These are phyloP conservation scores for Carduelis carduelis DNA, from an alignment of 2,797 vertebrate genomes.

Conservation along the genomic window DNA sequence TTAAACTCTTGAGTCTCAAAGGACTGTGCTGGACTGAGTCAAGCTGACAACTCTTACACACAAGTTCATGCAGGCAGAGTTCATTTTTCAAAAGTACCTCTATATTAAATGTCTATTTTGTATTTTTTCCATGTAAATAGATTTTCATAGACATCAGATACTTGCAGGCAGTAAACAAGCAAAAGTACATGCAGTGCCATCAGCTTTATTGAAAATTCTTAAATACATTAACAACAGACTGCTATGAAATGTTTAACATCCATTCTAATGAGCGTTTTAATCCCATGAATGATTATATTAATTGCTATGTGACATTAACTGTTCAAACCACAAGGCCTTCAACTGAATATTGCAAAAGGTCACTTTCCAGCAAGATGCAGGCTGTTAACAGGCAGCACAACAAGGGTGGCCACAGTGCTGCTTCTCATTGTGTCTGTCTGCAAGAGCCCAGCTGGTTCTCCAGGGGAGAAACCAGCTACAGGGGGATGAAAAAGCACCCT, in stretches of 20 bases:
- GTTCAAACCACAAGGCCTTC: background rate
- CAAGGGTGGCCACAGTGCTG: background rate
- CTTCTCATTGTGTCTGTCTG: background rate
- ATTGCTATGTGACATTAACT: background rate
- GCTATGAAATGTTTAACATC: slow-evolving; percentile 7
- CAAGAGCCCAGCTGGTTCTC: background rate
- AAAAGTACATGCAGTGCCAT: background rate
- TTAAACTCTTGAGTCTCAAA: background rate
- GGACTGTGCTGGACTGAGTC: background rate
- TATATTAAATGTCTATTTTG: background rate
- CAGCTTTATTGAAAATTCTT: slow-evolving; percentile 27
- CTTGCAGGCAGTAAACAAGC: background rate
- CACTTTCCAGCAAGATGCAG: background rate
- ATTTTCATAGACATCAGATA: background rate
- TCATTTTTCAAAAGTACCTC: background rate
- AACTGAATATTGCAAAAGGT: background rate
- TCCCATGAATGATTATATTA: background rate
- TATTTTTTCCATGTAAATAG: background rate
- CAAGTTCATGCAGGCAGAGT: background rate
- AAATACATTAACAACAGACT: background rate
- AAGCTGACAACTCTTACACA: background rate
- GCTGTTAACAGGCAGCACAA: background rate
- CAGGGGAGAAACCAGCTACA: background rate
- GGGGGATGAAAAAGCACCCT: background rate
- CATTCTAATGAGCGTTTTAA: background rate